Evolutionary conservation across 2,797 vertebrate genomes (phyloP), one percentile per base, ranked within the genome.

Genomic region (Heterohyrax brucei): DNA sequence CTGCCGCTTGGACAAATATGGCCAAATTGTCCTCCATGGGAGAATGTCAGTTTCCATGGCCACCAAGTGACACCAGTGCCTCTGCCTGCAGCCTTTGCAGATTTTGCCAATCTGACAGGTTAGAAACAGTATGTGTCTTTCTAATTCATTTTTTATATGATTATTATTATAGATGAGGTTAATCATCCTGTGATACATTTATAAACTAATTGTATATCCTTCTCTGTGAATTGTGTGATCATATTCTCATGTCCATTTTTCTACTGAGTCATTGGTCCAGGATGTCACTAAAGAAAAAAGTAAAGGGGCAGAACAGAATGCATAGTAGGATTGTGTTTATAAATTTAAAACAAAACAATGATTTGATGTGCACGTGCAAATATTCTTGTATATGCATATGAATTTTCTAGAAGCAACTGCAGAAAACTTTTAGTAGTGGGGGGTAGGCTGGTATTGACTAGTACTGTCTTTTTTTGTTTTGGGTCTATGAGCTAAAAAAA

Each of bases 71-170:
- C 16, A 0, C 50, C 22, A 59, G 21, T 7, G 62, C 62, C 13
- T 14, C 61, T 18, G 18, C 77, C 22, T 1, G 39, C 62, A 59
- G 81, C 19, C 77, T 61, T 24, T 48, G 28, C 19, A 0, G 16
- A 16, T 56, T 78, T 5, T 24, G 56, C 92, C 92, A 30, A 82
- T 94, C 87, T 93, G 95, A 94, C 75, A 86, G 62, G 87, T 44
- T n/a, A 85, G 88, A 89, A 76, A n/a, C 1, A 22, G 50, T 62
- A 59, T 64, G n/a, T 61, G 76, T 53, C 64, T 81, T 76, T 95
- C 80, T 59, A 76, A 89, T 89, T 83, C 83, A 81, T 72, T 9
- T 75, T 82, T 77, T 91, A 39, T 39, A 39, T 61, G 14, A 66
- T 66, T 39, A 56, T 83, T 76, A 82, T 50, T 70, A n/a, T 64